Percentiles rank a stretch among this genome's conserved stretches.
Evolutionary conservation across 1,140 invertebrate genomes (phyloP).

Genomic region (Ditylenchus dipsaci): DNA sequence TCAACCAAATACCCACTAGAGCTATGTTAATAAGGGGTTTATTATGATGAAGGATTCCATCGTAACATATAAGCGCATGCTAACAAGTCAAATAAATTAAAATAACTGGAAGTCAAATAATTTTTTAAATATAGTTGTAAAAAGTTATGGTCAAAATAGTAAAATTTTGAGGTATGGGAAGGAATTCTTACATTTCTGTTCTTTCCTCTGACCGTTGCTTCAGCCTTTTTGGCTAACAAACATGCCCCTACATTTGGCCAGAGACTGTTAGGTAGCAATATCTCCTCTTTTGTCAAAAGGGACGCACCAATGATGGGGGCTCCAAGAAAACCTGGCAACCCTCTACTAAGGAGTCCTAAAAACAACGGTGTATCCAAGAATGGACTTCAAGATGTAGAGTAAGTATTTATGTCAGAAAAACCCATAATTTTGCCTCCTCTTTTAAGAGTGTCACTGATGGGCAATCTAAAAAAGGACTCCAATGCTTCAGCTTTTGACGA

Average conservation of each 20-base stretch:
- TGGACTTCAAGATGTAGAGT: slow-evolving; percentile 37
- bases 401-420: slow-evolving; percentile 10
- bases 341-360: slow-evolving; percentile 11
- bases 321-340: slow-evolving; percentile 20
- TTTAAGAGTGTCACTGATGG: slow-evolving; percentile 41
- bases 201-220: slow-evolving; percentile 63
- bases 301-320: slow-evolving; percentile 16
- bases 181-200: slow-evolving; percentile 63
- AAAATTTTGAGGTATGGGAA: slow-evolving; percentile 60
- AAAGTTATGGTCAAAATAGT: no score
- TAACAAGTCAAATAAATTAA: no score
- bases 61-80: no score
- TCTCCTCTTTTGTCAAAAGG: slow-evolving; percentile 25
- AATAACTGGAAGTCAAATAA: no score
- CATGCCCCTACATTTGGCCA: slow-evolving; percentile 38
- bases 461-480: slow-evolving; percentile 34
- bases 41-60: no score
- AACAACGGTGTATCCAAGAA: slow-evolving; percentile 4
- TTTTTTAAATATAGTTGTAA: no score
- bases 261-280: slow-evolving; percentile 26
- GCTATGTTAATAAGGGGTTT: no score
- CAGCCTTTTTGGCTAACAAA: slow-evolving; percentile 61
- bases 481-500: slow-evolving; percentile 70
- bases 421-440: no score
- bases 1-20: no score